A percentile compares a stretch with the other conserved stretches of the same genome.
Evolutionary conservation across 2,113 vertebrate genomes (phyloP).

Genomic region (Physeter macrocephalus): DNA sequence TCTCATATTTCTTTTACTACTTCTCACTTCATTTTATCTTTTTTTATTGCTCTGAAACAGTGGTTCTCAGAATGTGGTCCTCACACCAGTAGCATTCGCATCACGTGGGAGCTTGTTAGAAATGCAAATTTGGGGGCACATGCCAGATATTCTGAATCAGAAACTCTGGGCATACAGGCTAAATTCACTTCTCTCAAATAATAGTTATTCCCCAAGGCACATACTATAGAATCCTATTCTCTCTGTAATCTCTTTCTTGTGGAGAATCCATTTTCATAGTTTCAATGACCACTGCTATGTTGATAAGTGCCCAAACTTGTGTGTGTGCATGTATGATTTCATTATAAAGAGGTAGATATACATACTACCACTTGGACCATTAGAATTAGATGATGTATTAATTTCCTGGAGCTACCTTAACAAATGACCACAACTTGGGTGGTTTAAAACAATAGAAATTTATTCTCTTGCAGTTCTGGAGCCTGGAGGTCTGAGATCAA

Average conservation of each 20-base stretch:
- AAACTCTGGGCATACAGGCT: not conserved
- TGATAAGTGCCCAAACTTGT: not conserved
- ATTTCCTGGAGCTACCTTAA: not conserved
- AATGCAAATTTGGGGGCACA: not conserved
- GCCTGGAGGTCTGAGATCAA: not conserved
- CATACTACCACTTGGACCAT: not conserved
- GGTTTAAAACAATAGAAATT: not conserved
- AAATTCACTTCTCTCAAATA: not conserved
- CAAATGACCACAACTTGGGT: not conserved
- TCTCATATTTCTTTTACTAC: not conserved
- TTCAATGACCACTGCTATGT: not conserved
- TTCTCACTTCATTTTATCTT: not conserved
- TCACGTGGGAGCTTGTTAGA: not conserved
- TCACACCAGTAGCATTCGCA: too few species aligned
- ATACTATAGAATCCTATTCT: not conserved
- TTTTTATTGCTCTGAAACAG: not conserved
- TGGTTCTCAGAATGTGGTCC: not conserved
- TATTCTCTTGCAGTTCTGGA: not conserved
- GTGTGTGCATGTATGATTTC: not conserved
- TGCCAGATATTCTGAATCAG: not conserved
- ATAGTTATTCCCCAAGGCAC: not conserved
- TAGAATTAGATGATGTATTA: not conserved
- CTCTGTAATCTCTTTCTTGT: not conserved
- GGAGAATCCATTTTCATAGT: not conserved
- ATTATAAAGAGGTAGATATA: not conserved